Percentiles rank a stretch among this genome's conserved stretches.
Evolutionary conservation across 1,140 invertebrate species (phyloP).

Genomic region (Probaryconus sp.): DNA sequence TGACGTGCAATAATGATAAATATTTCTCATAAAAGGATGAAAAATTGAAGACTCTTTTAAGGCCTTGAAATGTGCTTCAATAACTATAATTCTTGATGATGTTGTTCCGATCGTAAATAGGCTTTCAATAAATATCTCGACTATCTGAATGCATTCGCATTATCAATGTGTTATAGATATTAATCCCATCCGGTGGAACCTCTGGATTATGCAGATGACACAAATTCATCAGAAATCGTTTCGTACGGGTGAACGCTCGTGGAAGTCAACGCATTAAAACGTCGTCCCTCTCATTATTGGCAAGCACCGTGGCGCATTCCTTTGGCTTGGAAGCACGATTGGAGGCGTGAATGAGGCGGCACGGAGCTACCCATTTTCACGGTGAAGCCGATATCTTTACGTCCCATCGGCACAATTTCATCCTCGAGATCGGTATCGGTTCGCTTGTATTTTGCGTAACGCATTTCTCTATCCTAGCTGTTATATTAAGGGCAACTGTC

Average conservation of each 20-base stretch:
- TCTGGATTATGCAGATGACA: conserved; percentile 39
- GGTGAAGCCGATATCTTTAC: background rate
- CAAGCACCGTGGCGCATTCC: background rate
- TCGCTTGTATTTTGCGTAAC: conserved; percentile 67
- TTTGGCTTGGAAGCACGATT: conserved; percentile 10
- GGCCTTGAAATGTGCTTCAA: conserved; percentile 16
- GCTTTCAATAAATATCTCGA: conserved; percentile 32
- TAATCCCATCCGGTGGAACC: conserved; percentile 14
- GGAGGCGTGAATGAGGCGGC: conserved; percentile 28
- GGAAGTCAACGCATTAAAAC: background rate
- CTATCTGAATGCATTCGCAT: conserved; percentile 15
- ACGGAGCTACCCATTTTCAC: conserved; percentile 36
- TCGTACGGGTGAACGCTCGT: conserved; percentile 6
- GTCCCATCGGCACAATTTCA: conserved; percentile 57
- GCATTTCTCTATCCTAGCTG: conserved; percentile 25
- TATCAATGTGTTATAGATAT: conserved; percentile 29
- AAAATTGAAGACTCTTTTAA: conserved; percentile 9
- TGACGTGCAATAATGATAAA: conserved; percentile 18
- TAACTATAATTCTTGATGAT: conserved; percentile 32
- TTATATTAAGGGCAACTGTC: conserved; percentile 33
- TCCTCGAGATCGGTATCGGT: conserved; percentile 67
- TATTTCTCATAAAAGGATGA: conserved; percentile 9
- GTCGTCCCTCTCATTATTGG: conserved; percentile 29
- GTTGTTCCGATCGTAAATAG: conserved; percentile 28
- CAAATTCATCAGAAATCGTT: conserved; percentile 20